Evolutionary conservation across 2,888 invertebrate genomes (phyloP), one percentile per base, ranked within the genome.

Genomic region (Drosophila pseudotalamancana): DNA sequence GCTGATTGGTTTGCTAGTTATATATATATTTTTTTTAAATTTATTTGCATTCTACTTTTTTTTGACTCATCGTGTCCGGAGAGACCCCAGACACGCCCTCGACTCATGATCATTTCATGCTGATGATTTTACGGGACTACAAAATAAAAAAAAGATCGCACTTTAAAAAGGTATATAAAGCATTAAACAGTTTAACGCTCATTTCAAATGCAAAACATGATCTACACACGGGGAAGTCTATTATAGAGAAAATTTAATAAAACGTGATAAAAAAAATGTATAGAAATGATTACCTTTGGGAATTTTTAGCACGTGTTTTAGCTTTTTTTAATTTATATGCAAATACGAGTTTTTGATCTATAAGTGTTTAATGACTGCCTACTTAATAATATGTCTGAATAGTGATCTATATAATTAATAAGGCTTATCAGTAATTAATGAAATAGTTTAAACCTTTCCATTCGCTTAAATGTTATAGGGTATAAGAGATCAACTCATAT

Each of bases 151-250:
- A 16, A 14, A 43, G 25, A 67, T 45, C 9, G 45, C 40, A 5
- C 4, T 23, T 57, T 32, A 19, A 34, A 51, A 32, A 12, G 12
- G 19, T 32, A 50, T 40, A 40, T 21, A 46, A 46, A 5, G 25
- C 18, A 32, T 31, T n/a, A n/a, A 16, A 40, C 18, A 12, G 18
- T 27, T 19, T 8, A 6, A 11, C 23, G 27, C 32, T 46, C 18
- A 51, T 67, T 71, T 31, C 0, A 12, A 25, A 67, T 61, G 51
- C 69, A 29, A 53, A 67, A 53, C 69, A 45, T 56, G 55, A 29
- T 45, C 31, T 4, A 16, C 42, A 11, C 16, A n/a, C 12, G n/a
- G 9, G n/a, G 16, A 27, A 14, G 18, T 43, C 57, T 56, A 39
- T 16, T 45, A 21, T 42, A 37, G 43, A 48, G 23, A 6, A 60